These are phyloP conservation scores for Buathra laborator DNA, from an alignment of 2,888 invertebrate genomes.

Conservation along the genomic window DNA sequence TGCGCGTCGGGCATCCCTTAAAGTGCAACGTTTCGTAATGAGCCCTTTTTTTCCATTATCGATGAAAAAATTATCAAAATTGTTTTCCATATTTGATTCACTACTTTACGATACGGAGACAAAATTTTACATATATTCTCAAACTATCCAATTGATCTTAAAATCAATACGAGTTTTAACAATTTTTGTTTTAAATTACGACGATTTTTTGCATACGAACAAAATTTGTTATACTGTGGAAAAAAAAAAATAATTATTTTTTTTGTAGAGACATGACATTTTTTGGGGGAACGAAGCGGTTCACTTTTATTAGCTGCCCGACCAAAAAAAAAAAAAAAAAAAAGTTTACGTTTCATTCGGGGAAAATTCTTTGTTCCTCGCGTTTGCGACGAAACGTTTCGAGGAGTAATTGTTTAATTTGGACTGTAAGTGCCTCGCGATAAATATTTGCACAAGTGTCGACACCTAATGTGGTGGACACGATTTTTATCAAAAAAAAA, in stretches of 20 bases:
- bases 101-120: constrained; percentile 53
- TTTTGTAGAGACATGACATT: constrained; percentile 53
- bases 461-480: constrained; percentile 37
- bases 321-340: constrained; percentile 33
- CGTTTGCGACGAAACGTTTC: constrained; percentile 61
- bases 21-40: constrained; percentile 68
- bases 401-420: constrained; percentile 53
- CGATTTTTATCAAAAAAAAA: constrained; percentile 47
- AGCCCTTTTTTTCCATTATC: constrained; percentile 45
- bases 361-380: constrained; percentile 73
- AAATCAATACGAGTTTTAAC: constrained; percentile 18
- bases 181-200: neutral
- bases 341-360: constrained; percentile 64
- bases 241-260: constrained; percentile 29
- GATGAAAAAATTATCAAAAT: constrained; percentile 18
- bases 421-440: constrained; percentile 49
- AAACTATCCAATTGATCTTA: constrained; percentile 41
- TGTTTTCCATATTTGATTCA: constrained; percentile 48
- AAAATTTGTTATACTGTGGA: constrained; percentile 35
- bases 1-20: constrained; percentile 66
- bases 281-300: constrained; percentile 65
- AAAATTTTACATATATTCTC: constrained; percentile 45
- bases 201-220: constrained; percentile 8
- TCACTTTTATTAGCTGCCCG: constrained; percentile 67
- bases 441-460: constrained; percentile 37